phyloP scores from a whole-genome alignment of 2,888 invertebrate genomes.

The Oscheius myriophilus region DNA sequence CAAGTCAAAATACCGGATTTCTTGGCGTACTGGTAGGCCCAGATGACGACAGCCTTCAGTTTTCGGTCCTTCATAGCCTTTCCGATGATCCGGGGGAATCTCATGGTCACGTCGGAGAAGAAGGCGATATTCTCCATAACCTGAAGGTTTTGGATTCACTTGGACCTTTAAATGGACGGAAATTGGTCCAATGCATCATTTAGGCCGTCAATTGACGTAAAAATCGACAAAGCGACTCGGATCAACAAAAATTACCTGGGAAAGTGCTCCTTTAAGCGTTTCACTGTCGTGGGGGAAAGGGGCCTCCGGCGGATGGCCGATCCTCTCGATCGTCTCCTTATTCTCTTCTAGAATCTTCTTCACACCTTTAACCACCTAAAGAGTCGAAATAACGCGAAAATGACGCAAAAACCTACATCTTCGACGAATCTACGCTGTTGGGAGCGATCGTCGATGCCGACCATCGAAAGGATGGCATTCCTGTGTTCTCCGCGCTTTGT shows the following conservation, averaged over 20 bases:
- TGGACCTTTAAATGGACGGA: background rate
- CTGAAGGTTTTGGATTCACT: constrained; percentile 13
- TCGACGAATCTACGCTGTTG: constrained; percentile 19
- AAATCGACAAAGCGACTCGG: background rate
- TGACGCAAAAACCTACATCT: constrained; percentile 3
- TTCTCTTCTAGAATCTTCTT: constrained; percentile 37
- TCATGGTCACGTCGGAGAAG: constrained; percentile 43
- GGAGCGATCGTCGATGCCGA: constrained; percentile 18
- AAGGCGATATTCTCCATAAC: constrained; percentile 45
- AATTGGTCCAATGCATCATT: background rate
- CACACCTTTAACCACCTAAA: constrained; percentile 38
- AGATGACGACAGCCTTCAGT: constrained; percentile 40
- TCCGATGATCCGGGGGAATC: constrained; percentile 34
- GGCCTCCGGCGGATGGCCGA: constrained; percentile 34
- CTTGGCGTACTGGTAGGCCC: constrained; percentile 44
- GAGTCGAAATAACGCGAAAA: background rate
- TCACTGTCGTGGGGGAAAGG: constrained; percentile 43
- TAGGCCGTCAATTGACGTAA: background rate
- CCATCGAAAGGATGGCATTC: constrained; percentile 11
- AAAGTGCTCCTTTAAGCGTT: constrained; percentile 37
- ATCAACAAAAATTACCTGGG: constrained; percentile 8
- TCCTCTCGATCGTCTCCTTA: constrained; percentile 37
- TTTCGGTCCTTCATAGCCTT: constrained; percentile 43
- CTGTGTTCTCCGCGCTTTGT: constrained; percentile 12
- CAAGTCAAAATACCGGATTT: constrained; percentile 30